These are phyloP conservation scores for Ormia ochracea DNA, from an alignment of 2,888 invertebrate species.

Conservation along the genomic window DNA sequence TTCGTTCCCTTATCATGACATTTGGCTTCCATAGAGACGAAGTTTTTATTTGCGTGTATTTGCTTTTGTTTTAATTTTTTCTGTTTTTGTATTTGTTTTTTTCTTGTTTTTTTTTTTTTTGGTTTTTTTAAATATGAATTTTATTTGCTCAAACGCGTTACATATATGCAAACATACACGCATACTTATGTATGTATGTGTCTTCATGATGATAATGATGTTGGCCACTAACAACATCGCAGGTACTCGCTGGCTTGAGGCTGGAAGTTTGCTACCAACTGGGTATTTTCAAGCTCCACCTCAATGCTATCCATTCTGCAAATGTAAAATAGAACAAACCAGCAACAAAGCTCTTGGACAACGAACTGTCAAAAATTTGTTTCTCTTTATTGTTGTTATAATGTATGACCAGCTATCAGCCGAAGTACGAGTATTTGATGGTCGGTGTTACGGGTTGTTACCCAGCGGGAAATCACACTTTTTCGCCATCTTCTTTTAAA, in stretches of 20 bases:
- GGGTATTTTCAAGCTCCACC: constrained; percentile 25
- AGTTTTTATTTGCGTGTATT: constrained; percentile 12
- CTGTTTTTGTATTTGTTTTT: neutral
- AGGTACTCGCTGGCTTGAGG: constrained; percentile 40
- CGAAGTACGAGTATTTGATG: constrained; percentile 41
- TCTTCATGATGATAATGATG: neutral
- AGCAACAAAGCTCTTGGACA: constrained; percentile 66
- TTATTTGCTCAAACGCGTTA: neutral
- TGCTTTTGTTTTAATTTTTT: constrained; percentile 2
- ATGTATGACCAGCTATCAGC: constrained; percentile 28
- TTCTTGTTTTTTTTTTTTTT: too few species aligned
- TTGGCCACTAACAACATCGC: constrained; percentile 42
- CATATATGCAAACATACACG: too few species aligned
- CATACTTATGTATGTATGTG: too few species aligned
- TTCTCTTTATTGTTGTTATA: neutral
- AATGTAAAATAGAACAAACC: constrained; percentile 27
- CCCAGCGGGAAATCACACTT: constrained; percentile 63
- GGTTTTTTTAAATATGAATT: neutral
- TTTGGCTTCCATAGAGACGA: constrained; percentile 24
- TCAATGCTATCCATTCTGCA: neutral
- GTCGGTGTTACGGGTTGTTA: constrained; percentile 46
- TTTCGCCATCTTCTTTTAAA: constrained; percentile 34
- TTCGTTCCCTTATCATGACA: constrained; percentile 39
- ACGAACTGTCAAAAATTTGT: constrained; percentile 73
- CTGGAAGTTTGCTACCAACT: constrained; percentile 36